Conservation (phyloP, 2,113 vertebrate species). For the Smithornis capensis region DNA sequence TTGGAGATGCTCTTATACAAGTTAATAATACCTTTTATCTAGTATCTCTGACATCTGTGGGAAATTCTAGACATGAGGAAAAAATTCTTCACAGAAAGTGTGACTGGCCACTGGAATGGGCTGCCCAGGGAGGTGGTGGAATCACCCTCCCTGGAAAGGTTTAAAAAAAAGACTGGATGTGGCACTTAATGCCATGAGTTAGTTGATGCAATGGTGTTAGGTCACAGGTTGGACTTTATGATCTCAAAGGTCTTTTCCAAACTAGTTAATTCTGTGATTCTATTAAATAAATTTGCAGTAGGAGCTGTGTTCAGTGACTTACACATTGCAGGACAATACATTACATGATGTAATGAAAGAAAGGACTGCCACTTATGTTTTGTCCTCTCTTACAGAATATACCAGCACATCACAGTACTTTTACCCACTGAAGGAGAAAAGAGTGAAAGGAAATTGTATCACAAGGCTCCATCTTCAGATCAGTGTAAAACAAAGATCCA, state of each 20-base stretch:
- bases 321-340: background rate
- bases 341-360: background rate
- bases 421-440: background rate
- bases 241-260: too few relatives aligned
- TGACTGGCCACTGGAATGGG: too few relatives aligned
- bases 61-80: background rate
- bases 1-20: background rate
- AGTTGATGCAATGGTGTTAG: too few relatives aligned
- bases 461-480: background rate
- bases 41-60: background rate
- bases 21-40: background rate
- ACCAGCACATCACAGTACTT: background rate
- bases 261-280: too few relatives aligned
- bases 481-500: background rate
- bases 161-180: too few relatives aligned
- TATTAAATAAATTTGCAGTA: background rate
- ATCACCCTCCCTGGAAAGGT: too few relatives aligned
- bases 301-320: background rate
- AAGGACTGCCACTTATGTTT: background rate
- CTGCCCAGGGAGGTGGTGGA: too few relatives aligned
- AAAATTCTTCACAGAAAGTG: too few relatives aligned
- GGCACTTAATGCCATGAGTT: too few relatives aligned
- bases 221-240: too few relatives aligned
- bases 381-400: background rate
- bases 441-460: background rate